A percentile compares a stretch with the other conserved stretches of the same genome.
Evolutionary conservation across 2,888 invertebrate genomes (phyloP).

Genomic region (Stegophylla sp.): DNA sequence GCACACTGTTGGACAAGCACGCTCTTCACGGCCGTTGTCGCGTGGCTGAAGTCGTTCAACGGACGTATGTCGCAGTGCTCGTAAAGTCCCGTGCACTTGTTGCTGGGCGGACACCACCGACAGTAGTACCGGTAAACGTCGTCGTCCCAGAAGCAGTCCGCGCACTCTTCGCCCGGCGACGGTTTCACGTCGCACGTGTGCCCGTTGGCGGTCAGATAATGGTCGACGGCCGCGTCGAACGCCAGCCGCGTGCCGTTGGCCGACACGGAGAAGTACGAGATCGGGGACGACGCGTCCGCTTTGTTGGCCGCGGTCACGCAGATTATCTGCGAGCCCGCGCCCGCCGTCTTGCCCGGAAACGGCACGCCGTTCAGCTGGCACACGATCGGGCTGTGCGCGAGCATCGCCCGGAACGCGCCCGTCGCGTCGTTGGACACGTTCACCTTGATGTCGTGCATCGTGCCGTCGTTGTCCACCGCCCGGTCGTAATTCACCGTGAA

Average conservation of each 20-base stretch:
- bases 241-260: not conserved
- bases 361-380: not conserved
- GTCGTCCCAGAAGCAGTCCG: conserved; percentile 29
- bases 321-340: not conserved
- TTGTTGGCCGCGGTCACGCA: not conserved
- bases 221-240: not conserved
- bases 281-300: not conserved
- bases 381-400: not conserved
- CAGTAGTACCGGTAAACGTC: conserved; percentile 30
- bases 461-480: not conserved
- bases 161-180: not conserved
- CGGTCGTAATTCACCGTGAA: not conserved
- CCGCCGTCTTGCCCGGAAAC: not conserved
- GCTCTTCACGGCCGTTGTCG: not conserved
- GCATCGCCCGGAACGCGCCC: not conserved
- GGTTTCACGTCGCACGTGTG: not conserved
- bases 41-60: not conserved
- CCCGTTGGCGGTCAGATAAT: not conserved
- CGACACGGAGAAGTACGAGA: not conserved
- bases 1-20: conserved; percentile 21
- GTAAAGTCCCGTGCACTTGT: not conserved
- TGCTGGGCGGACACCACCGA: not conserved
- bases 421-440: conserved; percentile 8
- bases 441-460: not conserved
- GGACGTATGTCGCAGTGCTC: conserved; percentile 28